Evolutionary conservation across 2,113 vertebrate genomes (phyloP).

Genomic region (Tympanuchus pallidicinctus): DNA sequence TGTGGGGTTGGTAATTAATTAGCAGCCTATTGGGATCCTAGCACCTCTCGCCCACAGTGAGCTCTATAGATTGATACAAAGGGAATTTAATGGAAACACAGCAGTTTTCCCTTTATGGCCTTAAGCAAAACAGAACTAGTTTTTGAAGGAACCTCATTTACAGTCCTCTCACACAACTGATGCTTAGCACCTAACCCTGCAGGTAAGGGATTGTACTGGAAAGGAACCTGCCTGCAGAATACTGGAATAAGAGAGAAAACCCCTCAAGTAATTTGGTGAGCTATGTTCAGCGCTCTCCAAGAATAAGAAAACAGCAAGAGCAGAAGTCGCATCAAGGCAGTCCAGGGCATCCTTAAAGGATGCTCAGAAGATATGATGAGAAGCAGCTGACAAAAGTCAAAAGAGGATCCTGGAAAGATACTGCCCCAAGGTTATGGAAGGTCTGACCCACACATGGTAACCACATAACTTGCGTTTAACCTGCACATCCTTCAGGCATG

Average conservation of each 20-base stretch:
- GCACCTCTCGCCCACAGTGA: neutral
- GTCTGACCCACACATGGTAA: neutral
- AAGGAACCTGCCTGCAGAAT: slow-evolving; percentile 12
- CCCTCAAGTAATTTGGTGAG: neutral
- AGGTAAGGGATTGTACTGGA: neutral
- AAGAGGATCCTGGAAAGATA: neutral
- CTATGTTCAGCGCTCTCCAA: neutral
- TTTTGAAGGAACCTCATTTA: slow-evolving; percentile 14
- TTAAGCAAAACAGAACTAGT: neutral
- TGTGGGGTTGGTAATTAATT: slow-evolving; percentile 28
- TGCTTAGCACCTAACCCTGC: neutral
- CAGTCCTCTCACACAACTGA: neutral
- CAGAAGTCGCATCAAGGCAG: neutral
- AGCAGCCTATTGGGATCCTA: neutral
- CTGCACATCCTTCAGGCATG: neutral
- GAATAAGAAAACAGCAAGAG: neutral
- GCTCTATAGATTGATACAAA: neutral
- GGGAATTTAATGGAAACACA: slow-evolving; percentile 5
- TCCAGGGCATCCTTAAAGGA: slow-evolving; percentile 29
- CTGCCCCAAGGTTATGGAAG: neutral
- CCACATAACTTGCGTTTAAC: neutral
- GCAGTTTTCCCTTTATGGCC: neutral
- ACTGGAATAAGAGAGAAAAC: neutral
- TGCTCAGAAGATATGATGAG: neutral
- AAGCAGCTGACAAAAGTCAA: slow-evolving; percentile 39